These are phyloP conservation scores for Balanococcus diminutus DNA, from an alignment of 2,888 invertebrate species.

Conservation along the genomic window DNA sequence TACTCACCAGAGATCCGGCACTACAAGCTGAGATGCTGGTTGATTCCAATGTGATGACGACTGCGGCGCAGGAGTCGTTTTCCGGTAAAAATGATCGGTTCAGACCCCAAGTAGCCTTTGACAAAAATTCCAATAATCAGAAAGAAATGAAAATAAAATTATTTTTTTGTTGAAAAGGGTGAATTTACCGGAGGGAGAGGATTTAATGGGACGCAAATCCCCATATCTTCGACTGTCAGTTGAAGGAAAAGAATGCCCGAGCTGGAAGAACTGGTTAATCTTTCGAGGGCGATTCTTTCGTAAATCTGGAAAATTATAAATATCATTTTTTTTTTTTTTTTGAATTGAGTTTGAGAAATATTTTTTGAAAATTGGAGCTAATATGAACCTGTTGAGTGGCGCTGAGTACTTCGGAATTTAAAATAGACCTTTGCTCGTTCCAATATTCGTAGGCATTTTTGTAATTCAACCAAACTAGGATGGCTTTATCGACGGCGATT, in stretches of 20 bases:
- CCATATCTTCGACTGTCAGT: constrained; percentile 94
- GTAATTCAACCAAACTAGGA: constrained; percentile 98
- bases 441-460: constrained; percentile 99
- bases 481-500: constrained; percentile 96
- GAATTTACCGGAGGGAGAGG: constrained; percentile 74
- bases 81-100: constrained; percentile 71
- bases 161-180: too few relatives aligned
- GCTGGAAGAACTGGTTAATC: constrained; percentile 66
- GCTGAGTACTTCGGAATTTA: constrained; percentile 85
- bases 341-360: neutral
- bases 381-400: constrained; percentile 71
- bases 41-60: constrained; percentile 93
- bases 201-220: constrained; percentile 90
- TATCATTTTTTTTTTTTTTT: too few relatives aligned
- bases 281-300: constrained; percentile 79
- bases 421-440: constrained; percentile 91
- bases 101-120: constrained; percentile 69
- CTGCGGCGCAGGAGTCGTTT: constrained; percentile 83
- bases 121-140: constrained; percentile 11
- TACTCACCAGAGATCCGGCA: constrained; percentile 93
- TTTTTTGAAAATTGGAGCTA: constrained; percentile 61
- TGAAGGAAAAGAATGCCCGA: constrained; percentile 91
- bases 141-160: neutral
- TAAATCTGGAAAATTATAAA: constrained; percentile 64
- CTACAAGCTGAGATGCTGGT: constrained; percentile 96